A percentile compares a stretch with the other conserved stretches of the same genome.
Evolutionary conservation across 2,113 vertebrate species (phyloP).

Genomic region (Cettia cetti): DNA sequence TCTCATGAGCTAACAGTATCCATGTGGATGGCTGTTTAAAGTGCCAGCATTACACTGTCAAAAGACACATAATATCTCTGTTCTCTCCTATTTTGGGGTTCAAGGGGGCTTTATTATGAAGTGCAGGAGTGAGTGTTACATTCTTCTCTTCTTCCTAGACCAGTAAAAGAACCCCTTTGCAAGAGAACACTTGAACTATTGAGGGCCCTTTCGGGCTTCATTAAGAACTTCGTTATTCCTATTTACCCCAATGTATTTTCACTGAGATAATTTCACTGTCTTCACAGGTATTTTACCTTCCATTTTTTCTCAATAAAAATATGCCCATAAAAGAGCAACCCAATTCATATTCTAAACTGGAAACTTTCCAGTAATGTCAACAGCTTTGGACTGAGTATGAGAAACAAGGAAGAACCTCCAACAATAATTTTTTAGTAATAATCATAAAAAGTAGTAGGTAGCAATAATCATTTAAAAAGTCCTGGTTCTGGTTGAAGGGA

Average conservation of each 20-base stretch:
- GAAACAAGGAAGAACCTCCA: not conserved
- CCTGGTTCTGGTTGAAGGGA: not conserved
- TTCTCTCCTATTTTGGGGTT: not conserved
- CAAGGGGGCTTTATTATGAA: not conserved
- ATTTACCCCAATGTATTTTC: not conserved
- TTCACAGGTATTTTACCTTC: not conserved
- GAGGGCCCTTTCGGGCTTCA: not conserved
- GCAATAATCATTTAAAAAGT: not conserved
- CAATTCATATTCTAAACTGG: not conserved
- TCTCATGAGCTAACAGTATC: not conserved
- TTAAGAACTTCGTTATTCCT: not conserved
- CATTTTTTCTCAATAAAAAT: not conserved
- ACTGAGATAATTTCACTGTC: not conserved
- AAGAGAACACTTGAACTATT: not conserved
- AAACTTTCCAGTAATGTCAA: not conserved
- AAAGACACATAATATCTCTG: not conserved
- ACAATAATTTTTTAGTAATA: not conserved
- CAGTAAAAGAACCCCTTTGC: not conserved
- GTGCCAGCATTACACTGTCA: not conserved
- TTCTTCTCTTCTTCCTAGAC: not conserved
- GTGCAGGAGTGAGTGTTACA: not conserved
- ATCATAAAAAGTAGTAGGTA: not conserved
- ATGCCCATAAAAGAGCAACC: accelerated
- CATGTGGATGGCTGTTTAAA: not conserved
- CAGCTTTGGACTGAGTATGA: not conserved